A percentile compares a stretch with the other conserved stretches of the same genome.
phyloP scores from a whole-genome alignment of 2,888 invertebrate species.

The Nymphalis c-album region DNA sequence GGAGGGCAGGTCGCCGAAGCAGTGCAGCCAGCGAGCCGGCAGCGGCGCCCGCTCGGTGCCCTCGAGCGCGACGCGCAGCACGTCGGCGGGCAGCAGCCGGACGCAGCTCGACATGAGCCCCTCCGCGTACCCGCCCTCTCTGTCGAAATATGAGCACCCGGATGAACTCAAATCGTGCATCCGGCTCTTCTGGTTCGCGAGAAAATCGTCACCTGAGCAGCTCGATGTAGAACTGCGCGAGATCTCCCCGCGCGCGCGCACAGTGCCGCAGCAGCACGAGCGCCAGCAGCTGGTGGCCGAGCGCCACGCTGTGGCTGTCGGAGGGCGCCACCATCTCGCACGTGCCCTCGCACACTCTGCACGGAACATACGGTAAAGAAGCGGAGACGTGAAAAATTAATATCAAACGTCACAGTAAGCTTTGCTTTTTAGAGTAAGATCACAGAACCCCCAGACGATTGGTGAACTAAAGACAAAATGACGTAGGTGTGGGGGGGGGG shows the following conservation, averaged over 20 bases:
- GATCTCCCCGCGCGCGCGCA: conserved; percentile 84
- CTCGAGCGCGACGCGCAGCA: conserved; percentile 42
- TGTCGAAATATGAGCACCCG: conserved; percentile 22
- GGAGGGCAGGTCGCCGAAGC: conserved; percentile 34
- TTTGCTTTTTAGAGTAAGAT: no score
- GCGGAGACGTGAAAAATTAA: no score
- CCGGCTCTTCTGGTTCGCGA: not conserved
- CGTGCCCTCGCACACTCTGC: conserved; percentile 14
- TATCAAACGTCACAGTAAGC: no score
- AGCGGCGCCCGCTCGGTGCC: conserved; percentile 33
- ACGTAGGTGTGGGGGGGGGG: no score
- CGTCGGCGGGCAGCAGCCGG: conserved; percentile 55
- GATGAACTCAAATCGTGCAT: not conserved
- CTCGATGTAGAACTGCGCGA: conserved; percentile 86
- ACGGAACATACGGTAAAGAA: no score
- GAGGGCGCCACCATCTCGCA: conserved; percentile 81
- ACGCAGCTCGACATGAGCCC: conserved; percentile 46
- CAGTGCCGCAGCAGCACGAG: conserved; percentile 84
- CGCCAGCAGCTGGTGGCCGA: conserved; percentile 88
- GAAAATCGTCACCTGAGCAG: conserved; percentile 59
- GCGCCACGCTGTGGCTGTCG: conserved; percentile 81
- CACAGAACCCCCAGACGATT: no score
- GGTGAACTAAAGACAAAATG: no score
- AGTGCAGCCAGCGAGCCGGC: conserved; percentile 17
- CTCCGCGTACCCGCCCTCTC: conserved; percentile 47